Base-by-base conservation (phyloP, 1,140 invertebrate species). In the Sitobion miscanthi region DNA sequence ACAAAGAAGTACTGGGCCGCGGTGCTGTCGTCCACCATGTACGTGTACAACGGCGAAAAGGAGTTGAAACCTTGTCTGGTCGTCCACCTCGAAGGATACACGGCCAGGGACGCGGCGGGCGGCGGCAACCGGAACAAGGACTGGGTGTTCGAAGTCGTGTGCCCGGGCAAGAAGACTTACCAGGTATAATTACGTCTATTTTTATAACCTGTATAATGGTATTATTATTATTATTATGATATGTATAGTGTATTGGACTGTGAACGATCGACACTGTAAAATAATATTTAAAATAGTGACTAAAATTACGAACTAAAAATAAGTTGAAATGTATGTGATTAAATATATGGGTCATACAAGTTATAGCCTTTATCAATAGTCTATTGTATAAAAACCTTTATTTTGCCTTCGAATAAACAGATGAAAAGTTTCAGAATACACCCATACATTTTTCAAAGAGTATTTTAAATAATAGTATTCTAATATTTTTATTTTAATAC, bases 81-180 rank as follows among this genome's bases (percentile, higher is more conserved):
- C 83, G 88, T 94, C 49, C 35, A 93, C 23, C 92, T 94, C 0
- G 93, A 94, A 30, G 94, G 93, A 23, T 94, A 94, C 62, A 89
- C 82, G n/a, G 94, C 94, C 49, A 77, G 94, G 21, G 62, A 93
- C 52, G 86, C 54, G 62, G 93, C 87, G n/a, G n/a, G 57, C 42
- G 45, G 42, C 38, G 45, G 47, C 0, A 83, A 25, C 17, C 25
- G 57, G 8, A 94, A 94, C 52, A 94, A 93, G 45, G 94, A 94
- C n/a, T 94, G 45, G 87, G 57, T 90, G 5, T 94, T 94, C 87
- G 94, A 94, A 62, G 87, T 94, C 21, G 94, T 94, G 3, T 94
- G 94, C 14, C 94, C 94, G 11, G 94, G 94, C 14, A 94, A 94
- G 47, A 94, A 94, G 93, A 94, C 94, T 14, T 94, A 94, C 93